Evolutionary conservation across 2,888 invertebrate genomes (phyloP).

Genomic region (Mantis religiosa): DNA sequence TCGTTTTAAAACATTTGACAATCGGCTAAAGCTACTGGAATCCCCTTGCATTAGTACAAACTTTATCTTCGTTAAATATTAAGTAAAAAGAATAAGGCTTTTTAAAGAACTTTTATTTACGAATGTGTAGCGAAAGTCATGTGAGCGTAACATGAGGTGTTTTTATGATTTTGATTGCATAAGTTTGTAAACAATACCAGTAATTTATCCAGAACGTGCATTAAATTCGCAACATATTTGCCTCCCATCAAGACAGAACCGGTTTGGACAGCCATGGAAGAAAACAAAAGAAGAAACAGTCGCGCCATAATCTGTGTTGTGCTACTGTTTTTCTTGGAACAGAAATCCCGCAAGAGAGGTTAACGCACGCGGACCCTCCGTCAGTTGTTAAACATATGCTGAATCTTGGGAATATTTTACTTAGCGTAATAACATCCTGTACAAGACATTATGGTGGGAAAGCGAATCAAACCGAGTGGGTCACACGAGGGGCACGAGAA

Average conservation of each 20-base stretch:
- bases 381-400: not conserved
- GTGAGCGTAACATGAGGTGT: no score
- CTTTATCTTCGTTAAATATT: no score
- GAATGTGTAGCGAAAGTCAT: no score
- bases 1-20: no score
- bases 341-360: not conserved
- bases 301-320: not conserved
- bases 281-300: not conserved
- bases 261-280: not conserved
- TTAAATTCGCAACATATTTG: no score
- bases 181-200: no score
- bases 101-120: no score
- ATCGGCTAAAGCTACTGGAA: no score
- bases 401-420: not conserved
- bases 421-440: not conserved
- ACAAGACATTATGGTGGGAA: not conserved
- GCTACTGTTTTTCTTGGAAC: not conserved
- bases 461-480: not conserved
- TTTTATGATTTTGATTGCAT: no score
- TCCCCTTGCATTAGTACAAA: no score
- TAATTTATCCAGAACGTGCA: no score
- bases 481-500: not conserved
- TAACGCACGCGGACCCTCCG: not conserved
- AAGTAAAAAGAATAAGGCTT: no score
- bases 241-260: not conserved